Evolutionary conservation across 2,113 vertebrate genomes (phyloP), one percentile per base, ranked within the genome.

Genomic region (Entelurus aequoreus): DNA sequence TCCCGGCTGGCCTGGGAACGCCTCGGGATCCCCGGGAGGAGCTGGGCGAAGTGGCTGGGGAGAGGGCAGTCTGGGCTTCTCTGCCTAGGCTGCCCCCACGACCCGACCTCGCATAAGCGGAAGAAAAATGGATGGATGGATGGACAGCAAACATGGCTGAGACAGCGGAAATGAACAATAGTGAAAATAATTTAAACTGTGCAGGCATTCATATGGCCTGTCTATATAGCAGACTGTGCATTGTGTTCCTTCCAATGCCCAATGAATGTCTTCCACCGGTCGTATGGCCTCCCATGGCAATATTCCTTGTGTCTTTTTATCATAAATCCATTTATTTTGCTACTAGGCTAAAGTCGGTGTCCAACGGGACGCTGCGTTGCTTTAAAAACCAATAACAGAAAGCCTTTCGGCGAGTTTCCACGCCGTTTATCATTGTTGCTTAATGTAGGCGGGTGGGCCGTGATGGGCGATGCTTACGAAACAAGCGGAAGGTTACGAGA

Each of bases 301-400:
- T 64, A 36, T 60, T 74, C 74, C 63, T 50, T 61, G 38, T 8
- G 10, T 56, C 68, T 78, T 82, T 73, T 73, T 80, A 83, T 78
- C 79, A 81, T 82, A 73, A 86, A 84, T 84, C 79, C 74, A 84
- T 83, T 76, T 73, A 54, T 73, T 48, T 38, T 71, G 72, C 77
- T 78, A 76, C 71, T 76, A 72, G 74, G 68, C 79, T 72, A 57
- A 70, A 76, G 74, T 68, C 14, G 16, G 67, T 68, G 52, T 68
- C 76, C 69, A 4, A 69, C 62, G 74, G 77, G 82, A 86, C 71
- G 75, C 78, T 49, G 60, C 72, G 71, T 74, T 80, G 69, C 69
- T 79, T 80, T 76, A 79, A 77, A 86, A 83, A 80, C 61, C 65
- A 80, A 83, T 79, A 80, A 84, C 62, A 42, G 51, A 63, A 64